A percentile compares a stretch with the other conserved stretches of the same genome.
These are phyloP conservation scores for Sorex fumeus DNA, from an alignment of 2,113 vertebrate genomes.

Conservation along the genomic window DNA sequence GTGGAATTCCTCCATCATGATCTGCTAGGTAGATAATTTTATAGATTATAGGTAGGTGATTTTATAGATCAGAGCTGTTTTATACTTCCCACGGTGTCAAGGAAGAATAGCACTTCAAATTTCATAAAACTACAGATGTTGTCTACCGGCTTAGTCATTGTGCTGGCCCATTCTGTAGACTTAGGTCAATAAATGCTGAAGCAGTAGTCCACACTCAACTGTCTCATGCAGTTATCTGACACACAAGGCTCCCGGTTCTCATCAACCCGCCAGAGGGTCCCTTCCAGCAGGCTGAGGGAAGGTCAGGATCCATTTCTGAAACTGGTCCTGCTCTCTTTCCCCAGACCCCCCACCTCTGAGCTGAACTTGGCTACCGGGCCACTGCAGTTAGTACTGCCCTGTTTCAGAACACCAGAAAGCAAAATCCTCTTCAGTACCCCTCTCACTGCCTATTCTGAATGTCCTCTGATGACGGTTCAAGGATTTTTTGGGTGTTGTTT, in stretches of 20 bases:
- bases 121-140: slow-evolving; percentile 11
- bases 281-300: background rate
- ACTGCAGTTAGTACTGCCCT: background rate
- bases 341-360: background rate
- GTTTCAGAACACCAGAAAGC: too few species aligned
- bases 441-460: background rate
- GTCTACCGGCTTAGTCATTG: background rate
- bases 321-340: background rate
- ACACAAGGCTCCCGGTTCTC: background rate
- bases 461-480: background rate
- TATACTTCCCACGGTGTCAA: background rate
- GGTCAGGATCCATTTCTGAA: background rate
- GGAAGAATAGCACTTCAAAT: background rate
- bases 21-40: background rate
- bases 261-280: background rate
- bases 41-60: background rate
- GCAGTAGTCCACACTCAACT: background rate
- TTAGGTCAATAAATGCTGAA: slow-evolving; percentile 11
- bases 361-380: too few species aligned
- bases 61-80: background rate
- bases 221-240: background rate
- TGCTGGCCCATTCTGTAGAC: background rate
- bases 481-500: background rate
- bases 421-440: too few species aligned
- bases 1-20: background rate